phyloP scores from a whole-genome alignment of 2,888 invertebrate genomes.

The Andrena bicolor region DNA sequence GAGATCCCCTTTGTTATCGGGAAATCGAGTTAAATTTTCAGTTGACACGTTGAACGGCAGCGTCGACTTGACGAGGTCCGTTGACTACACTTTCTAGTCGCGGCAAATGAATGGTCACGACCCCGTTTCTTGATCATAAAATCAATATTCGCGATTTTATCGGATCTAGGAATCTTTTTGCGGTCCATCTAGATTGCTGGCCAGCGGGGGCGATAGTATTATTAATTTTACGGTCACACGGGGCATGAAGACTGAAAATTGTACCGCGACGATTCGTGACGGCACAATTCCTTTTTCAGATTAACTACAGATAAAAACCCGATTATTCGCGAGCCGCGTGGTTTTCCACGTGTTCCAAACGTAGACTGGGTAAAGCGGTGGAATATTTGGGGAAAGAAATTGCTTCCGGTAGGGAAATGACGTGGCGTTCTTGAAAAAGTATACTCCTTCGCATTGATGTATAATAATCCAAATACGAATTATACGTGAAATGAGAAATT shows the following conservation, averaged over 20 bases:
- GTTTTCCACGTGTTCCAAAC: too few species aligned
- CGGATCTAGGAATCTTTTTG: slow-evolving; percentile 75
- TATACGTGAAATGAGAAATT: neutral
- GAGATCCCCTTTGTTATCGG: neutral
- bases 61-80: slow-evolving; percentile 16
- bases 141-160: slow-evolving; percentile 82
- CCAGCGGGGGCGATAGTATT: slow-evolving; percentile 30
- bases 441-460: neutral
- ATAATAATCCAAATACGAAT: neutral
- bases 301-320: neutral
- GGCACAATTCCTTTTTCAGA: neutral
- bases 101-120: slow-evolving; percentile 70
- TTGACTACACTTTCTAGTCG: slow-evolving; percentile 18
- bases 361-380: too few species aligned
- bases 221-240: slow-evolving; percentile 18
- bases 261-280: neutral
- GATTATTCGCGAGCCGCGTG: neutral
- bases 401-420: too few species aligned
- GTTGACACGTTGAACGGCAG: slow-evolving; percentile 16
- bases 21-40: slow-evolving; percentile 12
- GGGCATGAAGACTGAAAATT: neutral
- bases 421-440: too few species aligned
- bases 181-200: slow-evolving; percentile 45
- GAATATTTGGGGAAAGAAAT: too few species aligned
- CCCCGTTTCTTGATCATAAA: slow-evolving; percentile 82